A percentile compares a stretch with the other conserved stretches of the same genome.
These are phyloP conservation scores for Drosophila neotestacea DNA, from an alignment of 2,888 invertebrate species.

Conservation along the genomic window DNA sequence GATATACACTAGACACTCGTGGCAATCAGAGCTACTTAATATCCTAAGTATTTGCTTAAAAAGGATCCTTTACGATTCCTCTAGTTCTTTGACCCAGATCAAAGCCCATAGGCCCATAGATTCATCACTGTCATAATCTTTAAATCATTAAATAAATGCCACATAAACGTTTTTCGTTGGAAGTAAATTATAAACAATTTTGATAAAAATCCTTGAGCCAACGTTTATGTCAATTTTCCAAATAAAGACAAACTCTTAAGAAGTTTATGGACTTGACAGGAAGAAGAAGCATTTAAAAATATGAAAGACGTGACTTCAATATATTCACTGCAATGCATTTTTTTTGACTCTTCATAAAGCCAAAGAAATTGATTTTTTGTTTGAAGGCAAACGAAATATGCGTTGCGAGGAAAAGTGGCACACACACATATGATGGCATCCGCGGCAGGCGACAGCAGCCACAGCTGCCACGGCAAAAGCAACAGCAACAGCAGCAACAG, in stretches of 20 bases:
- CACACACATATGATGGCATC: slow-evolving; percentile 6
- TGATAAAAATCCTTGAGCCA: not conserved
- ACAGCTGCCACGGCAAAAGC: slow-evolving; percentile 15
- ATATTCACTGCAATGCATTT: slow-evolving; percentile 29
- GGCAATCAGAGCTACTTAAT: too few species aligned
- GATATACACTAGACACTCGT: too few species aligned
- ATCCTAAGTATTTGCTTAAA: too few species aligned
- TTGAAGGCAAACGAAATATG: slow-evolving; percentile 37
- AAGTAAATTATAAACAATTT: not conserved
- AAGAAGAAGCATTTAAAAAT: slow-evolving; percentile 44
- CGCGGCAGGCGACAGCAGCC: slow-evolving; percentile 7
- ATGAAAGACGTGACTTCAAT: slow-evolving; percentile 61
- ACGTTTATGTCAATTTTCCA: slow-evolving; percentile 8
- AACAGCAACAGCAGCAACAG: slow-evolving; percentile 45
- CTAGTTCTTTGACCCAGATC: too few species aligned
- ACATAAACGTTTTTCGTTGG: too few species aligned
- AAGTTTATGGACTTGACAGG: slow-evolving; percentile 19
- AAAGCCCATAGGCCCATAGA: too few species aligned
- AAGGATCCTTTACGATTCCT: too few species aligned
- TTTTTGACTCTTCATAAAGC: slow-evolving; percentile 47
- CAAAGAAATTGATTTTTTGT: slow-evolving; percentile 65
- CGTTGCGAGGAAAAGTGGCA: slow-evolving; percentile 60
- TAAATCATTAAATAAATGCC: too few species aligned
- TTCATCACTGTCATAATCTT: too few species aligned
- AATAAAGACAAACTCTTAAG: slow-evolving; percentile 13